These are phyloP conservation scores for Gorsachius magnificus DNA, from an alignment of 2,797 vertebrate species.

Conservation along the genomic window DNA sequence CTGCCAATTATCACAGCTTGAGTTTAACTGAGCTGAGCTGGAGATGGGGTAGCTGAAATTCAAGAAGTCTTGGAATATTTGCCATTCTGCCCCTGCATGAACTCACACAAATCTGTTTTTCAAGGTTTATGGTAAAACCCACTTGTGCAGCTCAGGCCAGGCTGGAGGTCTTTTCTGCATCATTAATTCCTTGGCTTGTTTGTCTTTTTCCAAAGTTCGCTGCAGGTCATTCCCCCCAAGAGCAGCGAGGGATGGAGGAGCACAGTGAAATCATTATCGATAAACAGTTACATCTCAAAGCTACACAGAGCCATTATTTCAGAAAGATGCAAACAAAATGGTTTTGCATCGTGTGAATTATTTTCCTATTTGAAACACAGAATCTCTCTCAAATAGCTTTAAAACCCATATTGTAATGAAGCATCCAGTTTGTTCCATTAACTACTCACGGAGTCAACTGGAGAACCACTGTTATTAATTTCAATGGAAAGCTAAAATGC, in stretches of 20 bases:
- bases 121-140: neutral
- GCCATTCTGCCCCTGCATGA: neutral
- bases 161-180: neutral
- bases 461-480: conserved; percentile 79
- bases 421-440: conserved; percentile 82
- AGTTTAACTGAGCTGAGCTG: fast-evolving
- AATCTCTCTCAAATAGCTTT: conserved; percentile 79
- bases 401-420: conserved; percentile 74
- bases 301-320: conserved; percentile 7
- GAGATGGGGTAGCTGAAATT: neutral
- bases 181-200: neutral
- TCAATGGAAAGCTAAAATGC: conserved; percentile 80
- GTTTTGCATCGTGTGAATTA: conserved; percentile 71
- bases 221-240: neutral
- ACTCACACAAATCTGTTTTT: neutral
- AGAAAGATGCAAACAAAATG: conserved; percentile 26
- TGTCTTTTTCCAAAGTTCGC: conserved; percentile 2
- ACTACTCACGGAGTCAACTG: conserved; percentile 80
- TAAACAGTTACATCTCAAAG: conserved; percentile 37
- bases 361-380: conserved; percentile 80
- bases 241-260: neutral
- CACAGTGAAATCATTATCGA: neutral
- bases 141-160: neutral
- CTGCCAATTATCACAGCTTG: neutral
- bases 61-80: neutral